Evolutionary conservation across 2,113 vertebrate species (phyloP).

Genomic region (Sprattus sprattus): DNA sequence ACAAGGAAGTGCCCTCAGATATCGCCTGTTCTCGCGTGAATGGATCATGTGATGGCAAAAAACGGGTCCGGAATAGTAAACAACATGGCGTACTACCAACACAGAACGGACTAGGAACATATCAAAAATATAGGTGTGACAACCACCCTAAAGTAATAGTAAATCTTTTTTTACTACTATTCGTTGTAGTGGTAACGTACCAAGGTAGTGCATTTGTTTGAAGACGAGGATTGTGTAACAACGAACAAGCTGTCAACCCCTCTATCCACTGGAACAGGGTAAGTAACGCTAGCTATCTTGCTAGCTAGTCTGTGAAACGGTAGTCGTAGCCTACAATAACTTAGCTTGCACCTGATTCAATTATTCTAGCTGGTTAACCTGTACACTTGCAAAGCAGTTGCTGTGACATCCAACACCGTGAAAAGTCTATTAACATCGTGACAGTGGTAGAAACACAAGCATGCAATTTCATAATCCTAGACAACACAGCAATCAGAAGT

Average conservation of each 20-base stretch:
- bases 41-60: slow-evolving; percentile 58
- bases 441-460: background rate
- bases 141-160: background rate
- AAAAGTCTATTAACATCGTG: background rate
- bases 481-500: background rate
- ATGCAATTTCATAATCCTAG: background rate
- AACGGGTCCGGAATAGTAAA: slow-evolving; percentile 66
- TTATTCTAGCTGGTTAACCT: background rate
- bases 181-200: background rate
- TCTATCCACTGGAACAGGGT: background rate
- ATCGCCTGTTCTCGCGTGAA: background rate
- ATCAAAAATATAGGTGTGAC: slow-evolving; percentile 21
- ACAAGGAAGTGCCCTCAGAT: background rate
- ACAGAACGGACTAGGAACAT: slow-evolving; percentile 8
- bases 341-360: slow-evolving; percentile 3
- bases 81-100: slow-evolving; percentile 71
- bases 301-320: slow-evolving; percentile 4
- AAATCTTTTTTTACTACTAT: background rate
- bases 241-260: slow-evolving; percentile 20
- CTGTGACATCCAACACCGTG: background rate
- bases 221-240: background rate
- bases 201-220: background rate
- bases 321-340: background rate
- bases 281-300: background rate
- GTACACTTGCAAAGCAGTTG: background rate